Base-by-base conservation (phyloP, 2,113 vertebrate genomes). In the Atractosteus spatula region DNA sequence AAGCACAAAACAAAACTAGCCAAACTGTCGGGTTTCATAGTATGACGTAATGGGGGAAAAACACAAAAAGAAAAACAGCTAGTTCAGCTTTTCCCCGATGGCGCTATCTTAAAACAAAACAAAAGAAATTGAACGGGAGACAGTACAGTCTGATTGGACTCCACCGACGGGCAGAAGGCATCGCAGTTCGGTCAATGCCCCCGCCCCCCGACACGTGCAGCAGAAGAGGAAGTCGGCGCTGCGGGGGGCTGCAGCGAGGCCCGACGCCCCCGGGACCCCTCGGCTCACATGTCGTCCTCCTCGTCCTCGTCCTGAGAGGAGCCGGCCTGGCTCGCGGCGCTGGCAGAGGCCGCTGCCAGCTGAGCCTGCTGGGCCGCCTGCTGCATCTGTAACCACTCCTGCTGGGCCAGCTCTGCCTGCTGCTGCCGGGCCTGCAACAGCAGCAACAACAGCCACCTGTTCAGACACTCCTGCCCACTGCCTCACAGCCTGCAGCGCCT, bases 371-470 rank as follows among this genome's bases (percentile, higher is more conserved):
- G 97, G 62, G 97, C 97, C 0, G 97, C 97, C 83, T 99, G 97
- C 80, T 99, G 97, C 97, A 99, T 97, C 89, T 98, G 97, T 88
- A 99, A 86, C 97, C 97, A 98, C 75, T 99, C 97, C 87, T 99
- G 97, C 82, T 98, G 97, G 42, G 96, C 97, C 29, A 99, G 88
- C 83, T 99, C 97, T 41, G 97, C 97, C 92, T 99, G 97, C 78
- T 99, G 97, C 85, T 99, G 97, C 84, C 96, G 94, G 41, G 97
- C 97, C 97, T 99, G 77, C 73, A 76, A 76, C 17, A 74, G 16
- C 42, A 51, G 2, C 10, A 8, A 10, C 54, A 70, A 41, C 41
- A 61, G 13, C 42, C 41, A 5, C 70, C 42, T 29, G 11, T 41
- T 41, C 47, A 44, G 43, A 14, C 59, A 17, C 62, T 42, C 10